A percentile compares a stretch with the other conserved stretches of the same genome.
Conservation (phyloP, 2,113 vertebrate species). For the Gadus chalcogrammus region DNA sequence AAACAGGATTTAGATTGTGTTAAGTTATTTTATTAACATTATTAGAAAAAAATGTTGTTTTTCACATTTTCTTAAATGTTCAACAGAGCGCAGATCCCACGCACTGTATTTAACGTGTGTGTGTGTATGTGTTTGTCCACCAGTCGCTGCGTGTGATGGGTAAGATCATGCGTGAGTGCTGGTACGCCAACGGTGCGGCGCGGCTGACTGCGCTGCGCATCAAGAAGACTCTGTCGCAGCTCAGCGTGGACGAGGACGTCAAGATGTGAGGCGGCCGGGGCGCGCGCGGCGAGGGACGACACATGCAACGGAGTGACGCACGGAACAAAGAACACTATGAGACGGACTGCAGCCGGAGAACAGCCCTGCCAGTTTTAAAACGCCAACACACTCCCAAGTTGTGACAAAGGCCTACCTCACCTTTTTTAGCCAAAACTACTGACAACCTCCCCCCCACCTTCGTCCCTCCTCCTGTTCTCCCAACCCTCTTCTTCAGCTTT, state of each 20-base stretch:
- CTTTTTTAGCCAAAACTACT: slow-evolving; percentile 81
- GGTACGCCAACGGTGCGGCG: slow-evolving; percentile 94
- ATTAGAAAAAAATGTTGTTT: no score
- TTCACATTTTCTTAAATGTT: neutral
- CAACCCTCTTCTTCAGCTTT: neutral
- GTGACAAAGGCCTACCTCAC: slow-evolving; percentile 78
- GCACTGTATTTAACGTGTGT: neutral
- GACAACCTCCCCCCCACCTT: slow-evolving; percentile 43
- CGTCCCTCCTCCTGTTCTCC: slow-evolving; percentile 6
- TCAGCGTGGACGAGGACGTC: slow-evolving; percentile 95
- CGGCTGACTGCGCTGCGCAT: slow-evolving; percentile 94
- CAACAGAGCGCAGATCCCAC: neutral
- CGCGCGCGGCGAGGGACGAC: neutral
- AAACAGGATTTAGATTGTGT: no score
- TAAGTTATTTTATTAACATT: no score
- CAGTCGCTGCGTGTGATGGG: slow-evolving; percentile 96
- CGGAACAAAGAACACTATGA: slow-evolving; percentile 23
- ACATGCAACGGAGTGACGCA: neutral
- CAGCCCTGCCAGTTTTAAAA: slow-evolving; percentile 76
- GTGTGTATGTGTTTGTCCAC: neutral
- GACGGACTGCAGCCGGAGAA: slow-evolving; percentile 52
- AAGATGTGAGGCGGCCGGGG: slow-evolving; percentile 77
- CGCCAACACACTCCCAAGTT: slow-evolving; percentile 63
- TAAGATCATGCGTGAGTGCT: slow-evolving; percentile 98
- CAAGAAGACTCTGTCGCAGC: slow-evolving; percentile 97